These are phyloP conservation scores for Zelleria hepariella DNA, from an alignment of 2,888 invertebrate genomes.

Conservation along the genomic window DNA sequence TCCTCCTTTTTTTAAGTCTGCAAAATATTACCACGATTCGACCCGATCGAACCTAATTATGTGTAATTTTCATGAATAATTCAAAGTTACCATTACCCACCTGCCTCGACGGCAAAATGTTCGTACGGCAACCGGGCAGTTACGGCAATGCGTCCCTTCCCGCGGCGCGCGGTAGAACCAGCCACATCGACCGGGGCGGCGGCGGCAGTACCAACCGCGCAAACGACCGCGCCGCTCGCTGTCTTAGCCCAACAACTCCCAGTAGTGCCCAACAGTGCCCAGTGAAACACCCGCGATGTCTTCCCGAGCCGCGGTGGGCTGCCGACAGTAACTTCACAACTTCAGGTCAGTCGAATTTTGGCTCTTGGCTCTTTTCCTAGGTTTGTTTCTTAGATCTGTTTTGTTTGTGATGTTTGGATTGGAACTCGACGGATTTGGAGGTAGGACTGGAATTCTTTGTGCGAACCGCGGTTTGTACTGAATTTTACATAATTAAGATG, in stretches of 20 bases:
- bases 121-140: background rate
- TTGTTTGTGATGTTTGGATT: background rate
- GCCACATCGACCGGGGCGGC: background rate
- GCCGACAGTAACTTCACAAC: background rate
- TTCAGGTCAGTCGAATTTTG: background rate
- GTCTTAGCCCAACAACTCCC: background rate
- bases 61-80: too few species aligned
- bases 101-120: background rate
- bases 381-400: background rate
- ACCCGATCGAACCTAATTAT: too few species aligned
- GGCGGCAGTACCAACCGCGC: background rate
- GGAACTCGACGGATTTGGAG: background rate
- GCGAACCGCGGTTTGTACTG: background rate
- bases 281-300: background rate
- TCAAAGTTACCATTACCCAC: too few species aligned
- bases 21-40: too few species aligned
- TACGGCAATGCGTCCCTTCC: background rate
- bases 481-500: too few species aligned
- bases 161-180: background rate
- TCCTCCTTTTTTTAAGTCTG: too few species aligned
- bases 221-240: background rate
- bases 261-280: background rate
- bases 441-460: background rate
- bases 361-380: background rate
- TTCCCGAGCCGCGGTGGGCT: background rate